Conservation (phyloP, 2,113 vertebrate genomes). For the Bucco capensis region DNA sequence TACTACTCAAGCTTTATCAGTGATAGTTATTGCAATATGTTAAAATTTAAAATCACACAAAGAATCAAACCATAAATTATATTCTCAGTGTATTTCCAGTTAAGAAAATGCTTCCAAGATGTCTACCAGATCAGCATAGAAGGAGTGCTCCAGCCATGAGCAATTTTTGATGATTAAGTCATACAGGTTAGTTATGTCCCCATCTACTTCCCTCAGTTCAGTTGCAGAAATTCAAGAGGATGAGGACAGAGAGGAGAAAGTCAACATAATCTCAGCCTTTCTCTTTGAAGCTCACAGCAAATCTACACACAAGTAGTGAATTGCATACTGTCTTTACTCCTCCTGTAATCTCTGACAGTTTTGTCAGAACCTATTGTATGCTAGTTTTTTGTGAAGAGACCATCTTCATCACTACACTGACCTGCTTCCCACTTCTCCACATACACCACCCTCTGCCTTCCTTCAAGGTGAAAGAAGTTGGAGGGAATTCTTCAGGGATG, state of each 20-base stretch:
- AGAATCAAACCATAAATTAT: neutral
- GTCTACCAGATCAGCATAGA: neutral
- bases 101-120: neutral
- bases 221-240: neutral
- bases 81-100: neutral
- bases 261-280: neutral
- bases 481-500: neutral
- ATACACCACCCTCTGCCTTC: fast-evolving
- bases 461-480: neutral
- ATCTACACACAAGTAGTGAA: neutral
- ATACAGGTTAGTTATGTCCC: neutral
- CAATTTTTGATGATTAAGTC: neutral
- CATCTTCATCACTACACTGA: neutral
- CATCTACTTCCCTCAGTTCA: neutral
- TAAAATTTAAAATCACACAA: neutral
- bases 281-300: neutral
- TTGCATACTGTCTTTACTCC: neutral
- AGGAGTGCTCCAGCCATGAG: neutral
- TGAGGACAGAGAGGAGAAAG: neutral
- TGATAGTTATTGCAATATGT: neutral
- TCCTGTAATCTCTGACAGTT: neutral
- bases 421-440: neutral
- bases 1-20: neutral
- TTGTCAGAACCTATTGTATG: neutral
- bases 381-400: neutral